Evolutionary conservation across 2,888 invertebrate species (phyloP), one percentile per base, ranked within the genome.

Genomic region (Deroplatys truncata): DNA sequence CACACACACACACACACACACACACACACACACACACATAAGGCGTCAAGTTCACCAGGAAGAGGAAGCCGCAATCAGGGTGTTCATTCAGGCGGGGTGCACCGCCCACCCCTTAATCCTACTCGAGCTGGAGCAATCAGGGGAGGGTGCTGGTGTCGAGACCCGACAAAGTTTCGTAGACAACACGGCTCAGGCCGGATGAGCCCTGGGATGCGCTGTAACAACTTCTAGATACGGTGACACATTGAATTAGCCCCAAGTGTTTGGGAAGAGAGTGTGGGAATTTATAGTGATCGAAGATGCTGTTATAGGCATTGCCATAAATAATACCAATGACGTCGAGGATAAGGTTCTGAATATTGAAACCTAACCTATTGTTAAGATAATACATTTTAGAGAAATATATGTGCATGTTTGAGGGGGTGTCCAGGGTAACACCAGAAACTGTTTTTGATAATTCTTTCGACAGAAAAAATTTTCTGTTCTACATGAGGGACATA

Each of bases 51-150:
- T 85, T 86, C 89, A 85, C 85, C 31, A 72, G 82, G 82, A 28
- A 56, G 85, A 86, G 85, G 88, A 85, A 88, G 29, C 88, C 86
- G 90, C 88, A 90, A 90, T 90, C 90, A 90, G 90, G 28, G 84
- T 16, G 83, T 28, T 85, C 90, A 86, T 88, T 88, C 85, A 90
- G 86, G 85, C 88, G 90, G 86, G 84, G 35, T 9, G n/a, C 83
- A 43, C 88, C 13, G 8, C 82, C 82, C 43, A 20, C 35, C 84
- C 43, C 43, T 72, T 72, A 72, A 72, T 72, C 56, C 56, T 72
- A 72, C 56, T 72, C 20, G 56, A 72, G 56, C 25, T 72, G 25
- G 56, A 72, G 56, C 56, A 72, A 72, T 72, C 56, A 72, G 56
- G 56, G 25, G 56, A 72, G 56, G 56, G 56, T 72, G 16, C 56